Conservation (phyloP, 2,113 vertebrate genomes). For the Tiliqua scincoides region DNA sequence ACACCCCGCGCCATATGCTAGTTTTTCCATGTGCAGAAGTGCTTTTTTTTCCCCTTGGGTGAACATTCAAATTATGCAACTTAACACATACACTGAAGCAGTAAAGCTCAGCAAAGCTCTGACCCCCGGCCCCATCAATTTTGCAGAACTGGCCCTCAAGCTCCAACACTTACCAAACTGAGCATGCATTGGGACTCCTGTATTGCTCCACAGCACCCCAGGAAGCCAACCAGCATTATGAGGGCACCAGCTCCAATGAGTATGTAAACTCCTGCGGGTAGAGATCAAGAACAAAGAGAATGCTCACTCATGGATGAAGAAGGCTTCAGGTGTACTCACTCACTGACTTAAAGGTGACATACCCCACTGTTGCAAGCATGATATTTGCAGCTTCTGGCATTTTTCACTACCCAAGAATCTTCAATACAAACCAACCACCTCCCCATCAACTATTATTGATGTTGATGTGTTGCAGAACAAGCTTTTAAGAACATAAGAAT, state of each 20-base stretch:
- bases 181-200: conserved; percentile 97
- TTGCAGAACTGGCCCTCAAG: neutral
- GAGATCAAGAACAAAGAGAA: neutral
- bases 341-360: too few species aligned
- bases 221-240: conserved; percentile 97
- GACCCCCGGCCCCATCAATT: neutral
- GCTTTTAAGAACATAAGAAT: too few species aligned
- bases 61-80: too few species aligned
- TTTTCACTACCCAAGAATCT: neutral
- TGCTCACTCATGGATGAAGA: neutral
- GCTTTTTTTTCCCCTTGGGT: neutral
- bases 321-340: neutral
- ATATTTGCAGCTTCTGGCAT: neutral
- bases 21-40: neutral
- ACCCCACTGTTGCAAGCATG: neutral
- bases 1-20: too few species aligned
- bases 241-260: conserved; percentile 92
- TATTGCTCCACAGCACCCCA: conserved; percentile 94
- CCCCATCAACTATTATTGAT: too few species aligned
- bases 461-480: neutral
- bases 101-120: neutral
- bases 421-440: neutral
- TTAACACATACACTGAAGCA: neutral
- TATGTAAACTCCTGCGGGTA: conserved; percentile 87
- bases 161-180: conserved; percentile 84